phyloP scores from a whole-genome alignment of 2,113 vertebrate species.

The Anguilla japonica region DNA sequence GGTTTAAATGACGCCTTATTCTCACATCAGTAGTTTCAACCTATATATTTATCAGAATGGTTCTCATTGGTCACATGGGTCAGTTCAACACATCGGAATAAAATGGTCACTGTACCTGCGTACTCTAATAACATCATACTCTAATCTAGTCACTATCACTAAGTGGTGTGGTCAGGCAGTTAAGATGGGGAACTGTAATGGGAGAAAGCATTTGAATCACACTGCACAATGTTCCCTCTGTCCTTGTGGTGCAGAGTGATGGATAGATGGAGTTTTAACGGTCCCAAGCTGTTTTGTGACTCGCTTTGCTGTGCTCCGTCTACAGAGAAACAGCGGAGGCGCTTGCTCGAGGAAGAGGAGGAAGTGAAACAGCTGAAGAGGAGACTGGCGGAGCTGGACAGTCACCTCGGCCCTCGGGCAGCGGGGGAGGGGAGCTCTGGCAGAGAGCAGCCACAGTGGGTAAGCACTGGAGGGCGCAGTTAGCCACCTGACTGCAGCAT shows the following conservation, averaged over 20 bases:
- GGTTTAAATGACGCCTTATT: too few species aligned
- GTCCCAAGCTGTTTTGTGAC: neutral
- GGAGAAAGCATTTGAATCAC: neutral
- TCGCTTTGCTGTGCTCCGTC: neutral
- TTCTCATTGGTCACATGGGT: too few species aligned
- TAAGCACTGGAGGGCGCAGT: neutral
- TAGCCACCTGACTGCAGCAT: neutral
- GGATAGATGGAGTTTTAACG: neutral
- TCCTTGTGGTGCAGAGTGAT: neutral
- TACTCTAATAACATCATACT: too few species aligned
- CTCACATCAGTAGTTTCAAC: too few species aligned
- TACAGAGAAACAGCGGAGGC: conserved; percentile 33
- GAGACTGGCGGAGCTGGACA: conserved; percentile 40
- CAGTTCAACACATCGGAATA: too few species aligned
- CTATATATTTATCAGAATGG: too few species aligned
- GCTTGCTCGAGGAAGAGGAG: conserved; percentile 38
- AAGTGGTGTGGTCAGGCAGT: neutral
- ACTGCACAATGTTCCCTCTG: neutral
- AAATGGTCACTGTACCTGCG: too few species aligned
- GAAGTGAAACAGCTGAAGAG: conserved; percentile 29
- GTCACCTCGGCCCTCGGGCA: neutral
- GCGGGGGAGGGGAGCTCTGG: neutral
- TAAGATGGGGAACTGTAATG: neutral
- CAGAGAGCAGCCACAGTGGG: conserved; percentile 19
- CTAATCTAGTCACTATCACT: too few species aligned